Evolutionary conservation across 2,113 vertebrate genomes (phyloP), one percentile per base, ranked within the genome.

Genomic region (Gobio gobio): DNA sequence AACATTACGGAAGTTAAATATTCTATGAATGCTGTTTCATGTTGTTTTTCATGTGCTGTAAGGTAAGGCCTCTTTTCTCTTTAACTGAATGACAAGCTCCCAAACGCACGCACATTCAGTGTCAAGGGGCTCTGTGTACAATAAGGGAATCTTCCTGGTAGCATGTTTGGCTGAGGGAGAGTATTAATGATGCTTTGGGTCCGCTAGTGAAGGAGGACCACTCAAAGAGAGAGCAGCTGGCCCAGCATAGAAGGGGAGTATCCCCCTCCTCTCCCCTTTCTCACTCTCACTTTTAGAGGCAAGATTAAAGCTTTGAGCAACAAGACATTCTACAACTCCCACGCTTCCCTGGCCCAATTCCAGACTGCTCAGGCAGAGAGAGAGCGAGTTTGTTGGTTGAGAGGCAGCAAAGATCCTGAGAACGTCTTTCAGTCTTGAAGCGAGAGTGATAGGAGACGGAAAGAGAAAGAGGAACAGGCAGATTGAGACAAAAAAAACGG

Each of bases 231-330:
- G 70, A 83, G 49, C 51, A 83, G 54, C 54, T 73, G 66, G 70
- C 72, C 72, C 10, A 14, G 20, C 29, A 78, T 33, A 59, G 76
- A 78, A 78, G 49, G 22, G 33, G 18, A 43, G 76, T 40, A 24
- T 40, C 33, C 76, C 74, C 76, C 76, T 45, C 58, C 72, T 14
- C 54, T 61, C 33, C n/a, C 29, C 61, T 77, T 58, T 74, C 56
- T 76, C 78, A 61, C 83, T 66, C 78, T 49, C 43, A 49, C 70
- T 84, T 74, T 58, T 73, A 77, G 40, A 63, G 40, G 24, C 22
- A 63, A 75, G 43, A 86, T 88, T 88, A 85, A 78, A 85, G 79
- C 74, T 78, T 84, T 70, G 72, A 84, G 77, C 51, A 83, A 83
- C 49, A 59, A 74, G 59, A 83, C 85, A n/a, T 74, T 80, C 85